Evolutionary conservation across 1,140 invertebrate genomes (phyloP), one percentile per base, ranked within the genome.

Genomic region (Eueides isabella): DNA sequence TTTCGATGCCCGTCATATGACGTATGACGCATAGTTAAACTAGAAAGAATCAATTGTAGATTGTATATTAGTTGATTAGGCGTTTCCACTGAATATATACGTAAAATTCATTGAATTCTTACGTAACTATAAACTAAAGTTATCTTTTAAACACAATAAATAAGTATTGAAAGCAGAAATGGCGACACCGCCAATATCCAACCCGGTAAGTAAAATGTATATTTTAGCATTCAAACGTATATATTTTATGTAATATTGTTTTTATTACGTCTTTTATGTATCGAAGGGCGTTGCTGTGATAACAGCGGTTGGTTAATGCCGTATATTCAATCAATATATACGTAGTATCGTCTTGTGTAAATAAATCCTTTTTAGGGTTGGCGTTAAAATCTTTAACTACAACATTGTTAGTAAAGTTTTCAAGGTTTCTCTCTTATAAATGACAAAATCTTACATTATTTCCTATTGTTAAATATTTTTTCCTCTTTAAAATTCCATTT

Each of bases 141-240:
- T 12, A n/a, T 55, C 48, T n/a, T 55, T 19, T 55, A 6, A 55
- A 55, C 3, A 23, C 7, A 55, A 23, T 11, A 55, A 26, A 26
- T 55, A 55, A 26, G 26, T 55, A 26, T 55, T 23, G 11, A 55
- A 55, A 26, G 19, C 5, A 55, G 48, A 83, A 68, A 90, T 90
- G 87, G 81, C 86, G 12, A 84, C 80, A 67, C 76, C 78, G 69
- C 85, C 89, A n/a, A 88, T 91, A 23, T 91, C 89, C 77, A 89
- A 83, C 72, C 88, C 88, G 62, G 89, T 91, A 79, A 86, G 89
- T 83, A 69, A 28, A 68, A 30, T 11, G 11, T 11, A 44, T n/a
- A 55, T 55, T 64, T 74, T 74, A 74, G 71, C 70, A 28, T 67
- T 75, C 73, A 67, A 55, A 79, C 68, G 44, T 68, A 71, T 41